These are phyloP conservation scores for Cheiracanthium punctorium DNA, from an alignment of 2,888 invertebrate genomes.

Conservation along the genomic window DNA sequence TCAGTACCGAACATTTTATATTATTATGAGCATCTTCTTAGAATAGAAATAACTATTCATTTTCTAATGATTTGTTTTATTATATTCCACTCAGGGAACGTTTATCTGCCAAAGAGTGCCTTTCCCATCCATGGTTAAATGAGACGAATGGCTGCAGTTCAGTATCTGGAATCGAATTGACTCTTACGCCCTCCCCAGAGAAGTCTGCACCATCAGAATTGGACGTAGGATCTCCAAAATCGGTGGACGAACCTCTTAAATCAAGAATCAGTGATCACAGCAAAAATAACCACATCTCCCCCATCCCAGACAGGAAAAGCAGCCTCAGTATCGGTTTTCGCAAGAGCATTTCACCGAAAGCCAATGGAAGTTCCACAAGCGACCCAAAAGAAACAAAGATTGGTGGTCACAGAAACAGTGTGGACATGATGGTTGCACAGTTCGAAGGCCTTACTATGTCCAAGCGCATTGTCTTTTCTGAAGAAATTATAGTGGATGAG, in stretches of 20 bases:
- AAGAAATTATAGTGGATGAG: conserved; percentile 69
- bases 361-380: not conserved
- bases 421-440: conserved; percentile 59
- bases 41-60: too few species aligned
- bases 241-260: not conserved
- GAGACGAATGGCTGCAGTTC: not conserved
- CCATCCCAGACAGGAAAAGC: not conserved
- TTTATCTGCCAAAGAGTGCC: conserved; percentile 90
- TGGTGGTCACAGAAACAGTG: conserved; percentile 24
- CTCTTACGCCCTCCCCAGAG: conserved; percentile 31
- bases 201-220: not conserved
- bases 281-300: not conserved
- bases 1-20: too few species aligned
- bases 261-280: not conserved
- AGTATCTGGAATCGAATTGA: conserved; percentile 34
- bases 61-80: too few species aligned
- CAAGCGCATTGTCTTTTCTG: conserved; percentile 64
- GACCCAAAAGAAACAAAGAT: conserved; percentile 25
- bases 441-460: conserved; percentile 61
- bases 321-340: conserved; percentile 19
- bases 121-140: conserved; percentile 90
- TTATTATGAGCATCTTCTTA: too few species aligned
- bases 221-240: conserved; percentile 10
- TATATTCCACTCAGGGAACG: conserved; percentile 85
- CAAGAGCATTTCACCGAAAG: conserved; percentile 29